A percentile compares a stretch with the other conserved stretches of the same genome.
phyloP scores from a whole-genome alignment of 2,888 invertebrate genomes.

The Invenusta paracnida region DNA sequence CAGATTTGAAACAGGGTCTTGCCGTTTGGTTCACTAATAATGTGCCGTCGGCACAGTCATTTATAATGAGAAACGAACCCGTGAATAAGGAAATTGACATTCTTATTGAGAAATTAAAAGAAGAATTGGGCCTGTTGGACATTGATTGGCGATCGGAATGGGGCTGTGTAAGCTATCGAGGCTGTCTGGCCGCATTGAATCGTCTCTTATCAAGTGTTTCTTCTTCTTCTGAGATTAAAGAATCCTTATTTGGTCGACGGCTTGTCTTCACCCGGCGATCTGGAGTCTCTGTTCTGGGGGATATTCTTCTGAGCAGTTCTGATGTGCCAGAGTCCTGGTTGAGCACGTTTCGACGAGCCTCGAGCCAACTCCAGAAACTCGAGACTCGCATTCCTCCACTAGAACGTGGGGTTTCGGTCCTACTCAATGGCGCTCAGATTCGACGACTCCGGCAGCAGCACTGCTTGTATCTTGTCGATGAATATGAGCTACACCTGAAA shows the following conservation, averaged over 20 bases:
- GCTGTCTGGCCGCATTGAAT: neutral
- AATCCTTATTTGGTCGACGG: neutral
- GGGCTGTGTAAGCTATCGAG: neutral
- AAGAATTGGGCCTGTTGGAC: neutral
- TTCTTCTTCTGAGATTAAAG: neutral
- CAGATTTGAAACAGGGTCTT: neutral
- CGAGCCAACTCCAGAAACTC: neutral
- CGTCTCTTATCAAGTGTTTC: neutral
- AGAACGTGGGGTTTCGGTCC: neutral
- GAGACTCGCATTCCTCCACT: neutral
- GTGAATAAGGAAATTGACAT: neutral
- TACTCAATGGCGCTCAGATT: neutral
- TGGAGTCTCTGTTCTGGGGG: slow-evolving; percentile 82
- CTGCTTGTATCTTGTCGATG: neutral
- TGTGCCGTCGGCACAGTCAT: neutral
- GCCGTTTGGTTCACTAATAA: neutral
- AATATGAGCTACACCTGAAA: neutral
- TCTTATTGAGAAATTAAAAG: neutral
- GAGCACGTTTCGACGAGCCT: slow-evolving; percentile 60
- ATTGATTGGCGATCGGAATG: neutral
- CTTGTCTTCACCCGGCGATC: slow-evolving; percentile 82
- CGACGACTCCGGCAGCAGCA: neutral
- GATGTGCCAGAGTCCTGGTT: slow-evolving; percentile 90
- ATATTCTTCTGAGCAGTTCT: slow-evolving; percentile 81
- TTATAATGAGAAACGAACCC: neutral